A percentile compares a stretch with the other conserved stretches of the same genome.
Evolutionary conservation across 37 sponge, comb jelly and placozoan species (phyloP).

Genomic region (Beroe forskalii): DNA sequence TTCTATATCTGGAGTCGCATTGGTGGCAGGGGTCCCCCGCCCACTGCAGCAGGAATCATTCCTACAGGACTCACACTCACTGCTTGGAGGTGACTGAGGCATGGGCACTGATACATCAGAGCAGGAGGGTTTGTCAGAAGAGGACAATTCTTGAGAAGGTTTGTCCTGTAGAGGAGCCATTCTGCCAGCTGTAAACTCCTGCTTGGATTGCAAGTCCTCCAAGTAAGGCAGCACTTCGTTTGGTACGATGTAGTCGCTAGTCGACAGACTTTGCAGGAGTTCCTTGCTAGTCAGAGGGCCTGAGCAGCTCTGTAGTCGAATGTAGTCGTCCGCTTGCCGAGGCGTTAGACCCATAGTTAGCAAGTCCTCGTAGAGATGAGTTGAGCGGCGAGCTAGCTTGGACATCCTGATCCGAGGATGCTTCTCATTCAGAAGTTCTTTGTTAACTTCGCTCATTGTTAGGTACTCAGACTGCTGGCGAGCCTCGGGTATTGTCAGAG

Average conservation of each 20-base stretch:
- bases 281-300: neutral
- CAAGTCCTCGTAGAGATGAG: neutral
- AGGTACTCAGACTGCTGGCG: neutral
- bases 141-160: neutral
- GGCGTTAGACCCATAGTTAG: neutral
- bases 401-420: neutral
- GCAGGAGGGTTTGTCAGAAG: neutral
- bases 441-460: neutral
- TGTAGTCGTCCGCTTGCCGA: neutral
- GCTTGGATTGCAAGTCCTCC: too few relatives aligned
- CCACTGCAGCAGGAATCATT: neutral
- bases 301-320: neutral
- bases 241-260: neutral
- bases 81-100: too few relatives aligned
- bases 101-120: neutral
- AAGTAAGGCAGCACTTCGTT: neutral
- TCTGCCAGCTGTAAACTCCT: too few relatives aligned
- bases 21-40: neutral
- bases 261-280: neutral
- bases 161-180: neutral
- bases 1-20: neutral
- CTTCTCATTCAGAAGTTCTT: neutral
- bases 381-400: neutral
- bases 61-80: neutral
- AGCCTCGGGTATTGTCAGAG: neutral